phyloP scores from a whole-genome alignment of 2,113 vertebrate species.

The Formicarius rufipectus region DNA sequence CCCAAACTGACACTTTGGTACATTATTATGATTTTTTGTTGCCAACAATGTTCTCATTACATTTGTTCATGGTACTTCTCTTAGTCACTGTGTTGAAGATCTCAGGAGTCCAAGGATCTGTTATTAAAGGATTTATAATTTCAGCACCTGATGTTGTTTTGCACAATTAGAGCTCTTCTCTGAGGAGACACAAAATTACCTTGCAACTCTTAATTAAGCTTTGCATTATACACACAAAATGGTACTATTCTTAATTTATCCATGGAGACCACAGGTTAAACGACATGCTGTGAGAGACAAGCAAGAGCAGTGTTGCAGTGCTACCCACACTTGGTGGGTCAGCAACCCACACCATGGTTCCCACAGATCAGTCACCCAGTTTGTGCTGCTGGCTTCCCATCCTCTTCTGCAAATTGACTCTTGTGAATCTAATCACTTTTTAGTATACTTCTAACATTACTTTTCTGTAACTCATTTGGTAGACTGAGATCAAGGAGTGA shows the following conservation, averaged over 20 bases:
- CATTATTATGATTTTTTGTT: background rate
- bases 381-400: background rate
- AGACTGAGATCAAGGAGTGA: background rate
- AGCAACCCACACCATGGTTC: background rate
- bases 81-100: background rate
- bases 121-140: background rate
- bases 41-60: background rate
- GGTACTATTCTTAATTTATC: background rate
- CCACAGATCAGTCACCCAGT: rapidly evolving
- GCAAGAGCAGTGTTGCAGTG: background rate
- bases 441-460: background rate
- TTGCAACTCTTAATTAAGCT: background rate
- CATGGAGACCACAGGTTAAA: background rate
- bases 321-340: background rate
- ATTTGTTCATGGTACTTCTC: background rate
- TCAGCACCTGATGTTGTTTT: background rate
- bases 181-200: background rate
- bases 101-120: background rate
- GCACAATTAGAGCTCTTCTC: background rate
- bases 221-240: background rate
- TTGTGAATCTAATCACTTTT: background rate
- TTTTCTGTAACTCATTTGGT: background rate
- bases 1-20: background rate
- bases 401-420: background rate
- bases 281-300: background rate